Evolutionary conservation across 37 sponge, comb jelly and placozoan species (phyloP).

Genomic region (Ianthella basta): DNA sequence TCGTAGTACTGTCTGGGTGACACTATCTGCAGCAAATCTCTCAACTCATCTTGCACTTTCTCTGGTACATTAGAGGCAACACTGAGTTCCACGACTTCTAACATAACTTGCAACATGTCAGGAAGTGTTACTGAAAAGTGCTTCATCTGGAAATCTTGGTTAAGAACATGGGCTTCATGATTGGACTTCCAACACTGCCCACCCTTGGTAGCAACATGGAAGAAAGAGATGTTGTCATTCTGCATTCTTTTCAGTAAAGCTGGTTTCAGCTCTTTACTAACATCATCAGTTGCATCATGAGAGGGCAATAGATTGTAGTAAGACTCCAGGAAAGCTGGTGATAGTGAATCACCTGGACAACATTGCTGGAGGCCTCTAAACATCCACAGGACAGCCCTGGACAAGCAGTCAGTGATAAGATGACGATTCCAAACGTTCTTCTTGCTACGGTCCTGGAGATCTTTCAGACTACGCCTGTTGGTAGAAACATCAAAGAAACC

Average conservation of each 20-base stretch:
- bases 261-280: conserved; percentile 22
- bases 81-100: no score
- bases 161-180: no score
- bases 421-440: conserved; percentile 53
- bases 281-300: background rate
- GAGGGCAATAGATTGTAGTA: conserved; percentile 64
- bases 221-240: no score
- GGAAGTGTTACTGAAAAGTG: no score
- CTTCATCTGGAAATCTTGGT: no score
- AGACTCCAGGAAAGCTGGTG: background rate
- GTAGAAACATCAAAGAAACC: conserved; percentile 62
- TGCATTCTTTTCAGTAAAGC: conserved; percentile 3
- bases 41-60: no score
- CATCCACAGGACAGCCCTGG: conserved; percentile 30
- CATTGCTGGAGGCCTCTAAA: conserved; percentile 25
- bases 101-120: no score
- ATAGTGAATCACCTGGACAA: background rate
- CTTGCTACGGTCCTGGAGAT: background rate
- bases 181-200: no score
- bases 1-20: no score
- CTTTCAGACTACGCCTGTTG: conserved; percentile 40
- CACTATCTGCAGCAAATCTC: no score
- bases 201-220: no score
- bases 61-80: conserved; percentile 13
- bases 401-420: conserved; percentile 41